Percentiles rank a stretch among this genome's conserved stretches.
Conservation (phyloP, 2,797 vertebrate genomes). For the Dendrocincla tyrannina region DNA sequence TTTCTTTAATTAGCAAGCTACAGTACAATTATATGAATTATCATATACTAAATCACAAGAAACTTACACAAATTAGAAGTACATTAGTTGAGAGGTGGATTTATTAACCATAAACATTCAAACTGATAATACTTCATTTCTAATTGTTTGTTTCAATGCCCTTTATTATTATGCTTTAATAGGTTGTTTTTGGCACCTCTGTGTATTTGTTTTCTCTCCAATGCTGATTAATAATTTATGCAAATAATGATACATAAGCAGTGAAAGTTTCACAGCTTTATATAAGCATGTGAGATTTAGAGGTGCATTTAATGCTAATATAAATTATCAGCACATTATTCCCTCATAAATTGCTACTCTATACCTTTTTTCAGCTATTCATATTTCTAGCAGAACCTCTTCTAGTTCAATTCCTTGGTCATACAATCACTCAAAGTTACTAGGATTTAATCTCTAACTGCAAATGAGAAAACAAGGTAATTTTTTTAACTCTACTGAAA, state of each 20-base stretch:
- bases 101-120: constrained; percentile 17
- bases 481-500: background rate
- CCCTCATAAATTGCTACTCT: background rate
- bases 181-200: background rate
- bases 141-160: background rate
- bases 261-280: background rate
- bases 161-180: background rate
- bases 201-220: background rate
- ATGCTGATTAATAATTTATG: background rate
- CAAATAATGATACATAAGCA: background rate
- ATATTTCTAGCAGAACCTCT: background rate
- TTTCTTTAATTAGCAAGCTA: background rate
- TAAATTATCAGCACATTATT: background rate
- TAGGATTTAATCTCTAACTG: background rate
- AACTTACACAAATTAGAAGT: background rate
- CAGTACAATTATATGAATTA: background rate
- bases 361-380: background rate
- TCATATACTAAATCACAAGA: background rate
- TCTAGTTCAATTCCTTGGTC: background rate
- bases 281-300: background rate
- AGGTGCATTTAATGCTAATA: background rate
- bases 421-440: background rate
- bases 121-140: background rate
- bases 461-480: background rate
- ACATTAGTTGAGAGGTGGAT: background rate